Evolutionary conservation across 1,140 invertebrate genomes (phyloP).

Genomic region (Wasmannia auropunctata): DNA sequence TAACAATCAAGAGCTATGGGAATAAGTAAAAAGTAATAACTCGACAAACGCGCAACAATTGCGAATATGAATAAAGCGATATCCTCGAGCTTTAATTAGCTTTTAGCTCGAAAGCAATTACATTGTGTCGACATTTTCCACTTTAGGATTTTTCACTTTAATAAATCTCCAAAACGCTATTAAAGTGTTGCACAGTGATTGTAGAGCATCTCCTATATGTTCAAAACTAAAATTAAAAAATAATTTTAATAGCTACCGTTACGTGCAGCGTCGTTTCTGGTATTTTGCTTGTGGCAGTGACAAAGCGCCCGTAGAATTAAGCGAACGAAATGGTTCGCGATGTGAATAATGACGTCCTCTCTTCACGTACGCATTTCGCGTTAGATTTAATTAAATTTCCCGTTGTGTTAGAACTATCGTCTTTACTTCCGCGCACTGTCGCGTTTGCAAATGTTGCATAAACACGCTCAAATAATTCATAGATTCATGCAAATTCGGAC

Average conservation of each 20-base stretch:
- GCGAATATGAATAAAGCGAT: not conserved
- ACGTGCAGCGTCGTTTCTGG: not conserved
- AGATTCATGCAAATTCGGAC: not conserved
- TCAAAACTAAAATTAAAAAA: constrained; percentile 26
- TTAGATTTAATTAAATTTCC: constrained; percentile 60
- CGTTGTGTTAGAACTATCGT: constrained; percentile 38
- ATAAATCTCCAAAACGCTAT: not conserved
- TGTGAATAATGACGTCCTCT: constrained; percentile 56
- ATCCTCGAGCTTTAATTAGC: not conserved
- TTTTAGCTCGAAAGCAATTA: not conserved
- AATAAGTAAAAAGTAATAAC: not conserved
- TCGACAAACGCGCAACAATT: not conserved
- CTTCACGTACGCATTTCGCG: constrained; percentile 31
- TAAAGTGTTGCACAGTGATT: not conserved
- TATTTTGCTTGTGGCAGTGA: constrained; percentile 35
- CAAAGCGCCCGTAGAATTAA: constrained; percentile 39
- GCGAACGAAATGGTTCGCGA: constrained; percentile 33
- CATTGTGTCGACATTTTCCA: not conserved
- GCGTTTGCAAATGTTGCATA: constrained; percentile 1
- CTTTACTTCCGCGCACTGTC: constrained; percentile 9
- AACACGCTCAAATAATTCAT: not conserved
- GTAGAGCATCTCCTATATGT: not conserved
- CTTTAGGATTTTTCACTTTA: not conserved
- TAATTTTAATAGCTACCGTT: constrained; percentile 16
- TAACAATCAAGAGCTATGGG: not conserved